Evolutionary conservation across 2,113 vertebrate genomes (phyloP).

Genomic region (Pedetes capensis): DNA sequence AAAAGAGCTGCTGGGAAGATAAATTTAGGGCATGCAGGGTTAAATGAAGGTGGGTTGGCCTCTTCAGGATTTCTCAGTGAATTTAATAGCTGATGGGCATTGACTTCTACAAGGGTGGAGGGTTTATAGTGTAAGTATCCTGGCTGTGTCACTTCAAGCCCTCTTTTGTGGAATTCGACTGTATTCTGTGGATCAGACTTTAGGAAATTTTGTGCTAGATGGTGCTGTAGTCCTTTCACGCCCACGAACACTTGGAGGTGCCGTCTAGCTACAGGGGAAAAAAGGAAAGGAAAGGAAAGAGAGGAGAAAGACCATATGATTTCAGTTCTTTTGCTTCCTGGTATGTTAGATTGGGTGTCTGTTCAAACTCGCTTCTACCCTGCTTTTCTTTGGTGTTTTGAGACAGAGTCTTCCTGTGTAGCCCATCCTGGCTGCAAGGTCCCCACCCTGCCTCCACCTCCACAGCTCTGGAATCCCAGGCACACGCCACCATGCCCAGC

Average conservation of each 20-base stretch:
- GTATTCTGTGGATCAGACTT: background rate
- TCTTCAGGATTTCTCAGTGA: background rate
- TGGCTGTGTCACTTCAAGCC: background rate
- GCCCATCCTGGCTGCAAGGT: no score
- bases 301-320: rapidly evolving
- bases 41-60: background rate
- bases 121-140: background rate
- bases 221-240: background rate
- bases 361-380: background rate
- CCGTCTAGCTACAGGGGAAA: background rate
- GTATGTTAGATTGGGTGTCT: background rate
- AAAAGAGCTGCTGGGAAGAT: background rate
- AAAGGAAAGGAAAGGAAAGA: background rate
- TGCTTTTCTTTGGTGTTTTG: no score
- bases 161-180: background rate
- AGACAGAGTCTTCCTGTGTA: no score
- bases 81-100: background rate
- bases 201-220: background rate
- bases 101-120: no score
- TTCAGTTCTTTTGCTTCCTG: background rate
- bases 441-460: no score
- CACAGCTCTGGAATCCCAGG: no score
- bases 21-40: background rate
- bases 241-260: background rate
- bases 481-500: no score